Base-by-base conservation (phyloP, 2,113 vertebrate species). In the Laticauda colubrina region DNA sequence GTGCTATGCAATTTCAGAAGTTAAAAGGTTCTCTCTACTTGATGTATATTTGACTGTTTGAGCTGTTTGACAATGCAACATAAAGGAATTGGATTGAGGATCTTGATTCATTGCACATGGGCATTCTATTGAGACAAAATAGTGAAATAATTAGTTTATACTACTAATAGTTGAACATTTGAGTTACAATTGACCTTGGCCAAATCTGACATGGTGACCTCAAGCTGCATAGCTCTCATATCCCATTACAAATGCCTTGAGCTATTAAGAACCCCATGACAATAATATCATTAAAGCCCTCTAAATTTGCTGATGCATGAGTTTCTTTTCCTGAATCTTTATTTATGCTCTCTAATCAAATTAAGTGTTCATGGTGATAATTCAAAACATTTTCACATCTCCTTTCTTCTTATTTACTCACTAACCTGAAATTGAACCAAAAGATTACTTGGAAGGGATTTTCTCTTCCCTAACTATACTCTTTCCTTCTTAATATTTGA, bases 321-420 rank as follows among this genome's bases (percentile, higher is more conserved):
- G 15, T 94, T 96, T 96, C 87, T 57, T 59, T 21, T 93, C 92
- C 94, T 96, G 95, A 96, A 95, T 18, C 59, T 94, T 18, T 88
- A 12, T 45, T 91, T 89, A 95, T 89, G 81, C 29, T 86, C 53
- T 95, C 45, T 94, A 96, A 96, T 92, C 23, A 93, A 96, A 94
- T 92, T 54, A 48, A 45, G 34, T 87, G 7, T 93, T 93, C 95
- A 94, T 91, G 29, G 43, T 61, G 85, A 95, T 92, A 12, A 69
- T 96, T 95, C 89, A 94, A 90, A 96, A 94, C 85, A 92, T 64
- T 64, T 93, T 93, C 23, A 95, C 96, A 93, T 87, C 87, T 81
- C 92, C 89, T 96, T 95, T 39, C 69, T n/a, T 26, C 8, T 92
- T 24, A 94, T 96, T 95, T 86, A 92, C 81, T 93, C 81, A 92